Percentiles rank a stretch among this genome's conserved stretches.
phyloP scores from a whole-genome alignment of 2,797 vertebrate genomes.

The Alauda arvensis region DNA sequence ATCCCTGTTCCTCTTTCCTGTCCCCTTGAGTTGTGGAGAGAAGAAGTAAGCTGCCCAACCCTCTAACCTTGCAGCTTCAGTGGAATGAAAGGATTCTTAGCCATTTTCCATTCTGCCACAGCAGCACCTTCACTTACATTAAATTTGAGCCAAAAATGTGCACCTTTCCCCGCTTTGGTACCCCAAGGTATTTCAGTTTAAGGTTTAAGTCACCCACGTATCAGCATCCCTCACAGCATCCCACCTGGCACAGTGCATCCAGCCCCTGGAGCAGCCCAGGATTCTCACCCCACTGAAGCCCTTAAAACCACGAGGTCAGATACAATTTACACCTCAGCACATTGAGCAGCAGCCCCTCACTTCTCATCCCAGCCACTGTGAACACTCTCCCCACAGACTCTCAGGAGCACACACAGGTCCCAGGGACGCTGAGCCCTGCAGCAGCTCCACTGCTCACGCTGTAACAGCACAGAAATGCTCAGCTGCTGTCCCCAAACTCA shows the following conservation, averaged over 20 bases:
- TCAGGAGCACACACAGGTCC: background rate
- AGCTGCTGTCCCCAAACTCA: background rate
- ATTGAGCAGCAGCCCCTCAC: background rate
- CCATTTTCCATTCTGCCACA: background rate
- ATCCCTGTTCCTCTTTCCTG: background rate
- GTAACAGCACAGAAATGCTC: background rate
- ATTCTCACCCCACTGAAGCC: background rate
- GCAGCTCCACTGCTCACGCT: background rate
- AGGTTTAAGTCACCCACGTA: fast-evolving
- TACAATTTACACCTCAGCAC: background rate
- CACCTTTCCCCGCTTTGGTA: fast-evolving
- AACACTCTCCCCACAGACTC: background rate
- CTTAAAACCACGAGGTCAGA: background rate
- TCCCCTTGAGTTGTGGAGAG: fast-evolving
- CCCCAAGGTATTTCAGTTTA: background rate
- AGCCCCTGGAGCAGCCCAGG: background rate
- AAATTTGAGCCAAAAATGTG: background rate
- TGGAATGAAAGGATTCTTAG: fast-evolving
- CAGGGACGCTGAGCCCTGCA: background rate
- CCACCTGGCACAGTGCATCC: fast-evolving
- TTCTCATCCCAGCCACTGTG: background rate
- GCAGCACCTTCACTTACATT: background rate
- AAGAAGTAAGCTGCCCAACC: background rate
- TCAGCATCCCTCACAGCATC: background rate
- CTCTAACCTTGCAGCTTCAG: background rate